These are phyloP conservation scores for Bettongia penicillata DNA, from an alignment of 2,113 vertebrate genomes.

Conservation along the genomic window DNA sequence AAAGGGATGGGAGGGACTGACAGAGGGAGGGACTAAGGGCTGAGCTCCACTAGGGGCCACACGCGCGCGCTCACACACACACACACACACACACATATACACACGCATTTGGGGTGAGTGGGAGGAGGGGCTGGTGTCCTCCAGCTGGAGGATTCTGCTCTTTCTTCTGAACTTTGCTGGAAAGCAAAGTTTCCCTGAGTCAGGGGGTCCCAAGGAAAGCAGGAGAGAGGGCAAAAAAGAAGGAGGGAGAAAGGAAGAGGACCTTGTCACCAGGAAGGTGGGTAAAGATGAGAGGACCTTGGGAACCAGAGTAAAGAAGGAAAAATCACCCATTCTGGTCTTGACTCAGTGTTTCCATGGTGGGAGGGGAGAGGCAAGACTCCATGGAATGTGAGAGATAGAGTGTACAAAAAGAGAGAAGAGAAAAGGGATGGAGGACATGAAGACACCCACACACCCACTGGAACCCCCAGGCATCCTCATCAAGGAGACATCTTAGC, in stretches of 20 bases:
- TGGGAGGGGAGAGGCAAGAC: not conserved
- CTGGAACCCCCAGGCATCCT: too few species aligned
- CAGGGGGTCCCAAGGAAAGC: not conserved
- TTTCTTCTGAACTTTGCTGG: not conserved
- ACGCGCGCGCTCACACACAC: not conserved
- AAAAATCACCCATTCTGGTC: not conserved
- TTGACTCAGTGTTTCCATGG: slow-evolving; percentile 69
- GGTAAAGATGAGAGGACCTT: slow-evolving; percentile 5
- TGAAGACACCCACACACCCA: not conserved
- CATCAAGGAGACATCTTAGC: not conserved
- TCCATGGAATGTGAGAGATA: not conserved
- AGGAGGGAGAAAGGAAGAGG: not conserved
- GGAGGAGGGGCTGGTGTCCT: not conserved
- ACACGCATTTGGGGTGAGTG: too few species aligned
- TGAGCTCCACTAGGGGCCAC: slow-evolving; percentile 24
- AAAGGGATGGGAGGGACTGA: slow-evolving; percentile 54
- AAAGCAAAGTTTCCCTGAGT: slow-evolving; percentile 16
- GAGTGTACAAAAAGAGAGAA: not conserved
- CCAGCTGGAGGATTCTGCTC: not conserved
- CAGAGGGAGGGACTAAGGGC: slow-evolving; percentile 70
- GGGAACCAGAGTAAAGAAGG: not conserved
- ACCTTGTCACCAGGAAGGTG: not conserved
- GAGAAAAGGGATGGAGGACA: not conserved
- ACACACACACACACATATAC: not conserved
- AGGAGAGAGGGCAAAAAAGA: too few species aligned